These are phyloP conservation scores for Lutraria lutraria DNA, from an alignment of 2,888 invertebrate species.

Conservation along the genomic window DNA sequence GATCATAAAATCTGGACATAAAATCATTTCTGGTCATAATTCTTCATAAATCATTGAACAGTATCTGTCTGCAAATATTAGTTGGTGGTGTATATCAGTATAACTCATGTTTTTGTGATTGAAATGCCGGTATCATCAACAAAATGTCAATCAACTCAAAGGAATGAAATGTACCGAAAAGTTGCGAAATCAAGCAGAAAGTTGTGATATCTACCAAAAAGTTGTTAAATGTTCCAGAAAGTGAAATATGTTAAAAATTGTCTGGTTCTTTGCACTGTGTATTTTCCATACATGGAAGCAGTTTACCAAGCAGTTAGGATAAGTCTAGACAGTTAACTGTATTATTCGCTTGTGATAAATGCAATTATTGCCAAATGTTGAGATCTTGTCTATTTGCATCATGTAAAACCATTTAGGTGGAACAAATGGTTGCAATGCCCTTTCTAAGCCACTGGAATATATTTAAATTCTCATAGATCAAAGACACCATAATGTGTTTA, in stretches of 20 bases:
- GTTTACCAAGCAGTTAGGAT: not conserved
- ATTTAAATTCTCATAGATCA: not conserved
- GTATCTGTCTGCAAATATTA: not conserved
- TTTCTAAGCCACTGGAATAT: not conserved
- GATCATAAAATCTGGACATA: not conserved
- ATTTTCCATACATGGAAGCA: not conserved
- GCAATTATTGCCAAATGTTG: too few relatives aligned
- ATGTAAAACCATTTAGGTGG: not conserved
- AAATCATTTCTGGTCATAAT: not conserved
- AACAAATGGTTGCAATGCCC: not conserved
- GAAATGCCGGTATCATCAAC: not conserved
- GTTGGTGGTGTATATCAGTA: not conserved
- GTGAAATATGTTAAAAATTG: not conserved
- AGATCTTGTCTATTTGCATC: too few relatives aligned
- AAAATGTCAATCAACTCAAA: conserved; percentile 22
- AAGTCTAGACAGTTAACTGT: not conserved
- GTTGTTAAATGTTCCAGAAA: conserved; percentile 18
- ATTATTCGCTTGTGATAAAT: not conserved
- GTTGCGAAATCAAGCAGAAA: conserved; percentile 16
- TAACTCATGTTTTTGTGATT: conserved; percentile 1
- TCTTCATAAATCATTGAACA: not conserved
- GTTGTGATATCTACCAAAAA: conserved; percentile 16
- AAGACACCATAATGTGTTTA: not conserved
- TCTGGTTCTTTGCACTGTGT: not conserved
- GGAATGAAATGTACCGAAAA: not conserved